Conservation (phyloP, 2,888 invertebrate genomes). For the Catocala fraxini region DNA sequence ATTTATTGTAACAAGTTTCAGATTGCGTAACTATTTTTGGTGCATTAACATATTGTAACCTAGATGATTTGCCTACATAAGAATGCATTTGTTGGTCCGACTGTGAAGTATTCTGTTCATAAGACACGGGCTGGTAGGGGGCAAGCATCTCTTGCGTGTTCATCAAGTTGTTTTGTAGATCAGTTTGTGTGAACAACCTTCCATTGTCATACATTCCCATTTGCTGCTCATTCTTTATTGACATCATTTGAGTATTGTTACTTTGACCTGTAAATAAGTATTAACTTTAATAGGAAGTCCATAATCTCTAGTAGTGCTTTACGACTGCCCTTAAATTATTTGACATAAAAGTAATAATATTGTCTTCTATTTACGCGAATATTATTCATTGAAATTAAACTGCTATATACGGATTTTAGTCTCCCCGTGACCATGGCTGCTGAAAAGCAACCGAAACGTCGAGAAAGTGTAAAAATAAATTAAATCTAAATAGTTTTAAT, state of each 20-base stretch:
- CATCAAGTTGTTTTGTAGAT: slow-evolving; percentile 75
- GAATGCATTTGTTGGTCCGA: slow-evolving; percentile 61
- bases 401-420: too few species aligned
- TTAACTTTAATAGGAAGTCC: background rate
- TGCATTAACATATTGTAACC: slow-evolving; percentile 69
- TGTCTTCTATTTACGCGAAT: too few species aligned
- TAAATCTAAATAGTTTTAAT: too few species aligned
- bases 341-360: too few species aligned
- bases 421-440: too few species aligned
- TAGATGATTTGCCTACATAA: slow-evolving; percentile 63
- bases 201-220: slow-evolving; percentile 77
- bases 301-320: background rate
- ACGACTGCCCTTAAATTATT: too few species aligned
- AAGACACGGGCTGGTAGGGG: slow-evolving; percentile 66
- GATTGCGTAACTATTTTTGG: slow-evolving; percentile 71
- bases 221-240: slow-evolving; percentile 79
- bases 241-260: slow-evolving; percentile 79
- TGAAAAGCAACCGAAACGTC: too few species aligned
- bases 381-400: too few species aligned
- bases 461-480: too few species aligned
- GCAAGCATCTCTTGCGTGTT: slow-evolving; percentile 71
- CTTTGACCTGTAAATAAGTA: slow-evolving; percentile 65
- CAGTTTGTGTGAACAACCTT: slow-evolving; percentile 71
- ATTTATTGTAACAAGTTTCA: slow-evolving; percentile 73
- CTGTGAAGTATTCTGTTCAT: slow-evolving; percentile 61